Conservation (phyloP, 2,888 invertebrate species). For the Rhingia campestris region DNA sequence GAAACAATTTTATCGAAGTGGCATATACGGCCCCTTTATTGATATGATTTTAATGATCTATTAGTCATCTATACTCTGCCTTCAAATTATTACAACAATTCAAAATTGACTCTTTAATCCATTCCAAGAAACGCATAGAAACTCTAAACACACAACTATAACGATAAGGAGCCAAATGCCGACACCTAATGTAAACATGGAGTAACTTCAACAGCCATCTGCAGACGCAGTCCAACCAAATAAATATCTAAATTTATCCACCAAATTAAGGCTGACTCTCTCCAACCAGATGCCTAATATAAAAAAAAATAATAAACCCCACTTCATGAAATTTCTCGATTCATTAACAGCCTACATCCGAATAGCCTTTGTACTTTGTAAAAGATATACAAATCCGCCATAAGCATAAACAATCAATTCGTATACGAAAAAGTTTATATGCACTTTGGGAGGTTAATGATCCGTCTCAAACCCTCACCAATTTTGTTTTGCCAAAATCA, state of each 20-base stretch:
- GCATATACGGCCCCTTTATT: too few relatives aligned
- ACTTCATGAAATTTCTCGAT: slow-evolving; percentile 15
- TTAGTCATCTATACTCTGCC: too few relatives aligned
- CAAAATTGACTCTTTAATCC: neutral
- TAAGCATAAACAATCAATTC: slow-evolving; percentile 17
- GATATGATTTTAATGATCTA: too few relatives aligned
- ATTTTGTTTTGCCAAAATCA: neutral
- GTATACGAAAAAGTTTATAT: neutral
- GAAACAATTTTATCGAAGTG: too few relatives aligned
- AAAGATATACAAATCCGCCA: neutral
- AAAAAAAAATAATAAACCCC: neutral
- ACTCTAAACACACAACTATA: neutral
- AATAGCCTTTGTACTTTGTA: too few relatives aligned
- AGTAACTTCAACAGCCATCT: slow-evolving; percentile 40
- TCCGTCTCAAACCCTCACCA: neutral
- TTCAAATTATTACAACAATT: neutral
- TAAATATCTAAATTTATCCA: slow-evolving; percentile 47
- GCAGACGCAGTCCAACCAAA: slow-evolving; percentile 24
- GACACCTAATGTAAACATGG: slow-evolving; percentile 38
- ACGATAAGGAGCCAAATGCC: neutral
- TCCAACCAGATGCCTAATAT: slow-evolving; percentile 19
- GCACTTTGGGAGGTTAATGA: neutral
- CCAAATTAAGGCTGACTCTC: slow-evolving; percentile 12
- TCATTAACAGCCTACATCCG: too few relatives aligned
- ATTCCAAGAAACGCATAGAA: neutral